Base-by-base conservation (phyloP, 2,888 invertebrate genomes). In the Melolontha melolontha region DNA sequence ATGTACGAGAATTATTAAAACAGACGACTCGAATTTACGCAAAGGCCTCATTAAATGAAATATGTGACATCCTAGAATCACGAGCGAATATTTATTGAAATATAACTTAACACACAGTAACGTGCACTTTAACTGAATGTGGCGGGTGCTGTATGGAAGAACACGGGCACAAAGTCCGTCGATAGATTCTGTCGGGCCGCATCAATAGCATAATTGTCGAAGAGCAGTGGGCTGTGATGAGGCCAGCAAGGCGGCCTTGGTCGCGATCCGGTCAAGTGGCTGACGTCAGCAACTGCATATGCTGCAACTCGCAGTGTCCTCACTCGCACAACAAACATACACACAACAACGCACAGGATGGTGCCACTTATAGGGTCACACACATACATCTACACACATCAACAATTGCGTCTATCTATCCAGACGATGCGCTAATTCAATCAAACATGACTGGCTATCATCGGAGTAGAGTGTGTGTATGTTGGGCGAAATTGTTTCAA, bases 261-360 rank as follows among this genome's bases (percentile, higher is more conserved):
- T 66, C 69, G 71, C 67, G 70, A 70, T 71, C 70, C 72, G 72
- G 75, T 74, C 72, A 75, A 75, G 70, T 72, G 70, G 71, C 63
- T 74, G 75, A 75, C 75, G 73, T 75, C 73, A 73, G 68, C 67
- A 57, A 41, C 29, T 72, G 71, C 71, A 72, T 72, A 66, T 70
- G 70, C 29, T 71, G 71, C 55, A 65, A 57, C 66, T 63, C 67
- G 70, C 71, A 51, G 27, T 63, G 47, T 47, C 17, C 63, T 57
- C 22, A 42, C 42, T 44, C 57, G 44, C 63, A 63, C 22, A 22
- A 22, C 22, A 22, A 22, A 22, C 22, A 22, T 22, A 22, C 22
- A 22, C 63, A 62, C 34, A 34, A 34, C 34, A 34, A 27, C 39
- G 67, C 57, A 69, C 70, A 72, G 71, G 71, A 72, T 70, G 71